phyloP scores from a whole-genome alignment of 2,797 vertebrate species.

The Darevskia mixta region DNA sequence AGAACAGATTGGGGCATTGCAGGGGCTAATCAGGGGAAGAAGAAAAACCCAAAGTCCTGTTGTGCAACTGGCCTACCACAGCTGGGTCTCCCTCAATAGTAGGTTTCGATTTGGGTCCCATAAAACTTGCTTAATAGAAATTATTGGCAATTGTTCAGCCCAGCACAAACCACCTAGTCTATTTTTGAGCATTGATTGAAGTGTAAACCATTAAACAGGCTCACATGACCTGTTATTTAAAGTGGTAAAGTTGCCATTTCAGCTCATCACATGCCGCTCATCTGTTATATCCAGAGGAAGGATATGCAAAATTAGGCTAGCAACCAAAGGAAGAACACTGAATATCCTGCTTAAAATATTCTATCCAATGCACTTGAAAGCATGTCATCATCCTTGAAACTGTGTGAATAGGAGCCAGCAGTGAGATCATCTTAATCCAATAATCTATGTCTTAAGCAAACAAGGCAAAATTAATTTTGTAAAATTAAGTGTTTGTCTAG shows the following conservation, averaged over 20 bases:
- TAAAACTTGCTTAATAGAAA: not conserved
- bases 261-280: not conserved
- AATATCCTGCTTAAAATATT: constrained; percentile 56
- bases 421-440: constrained; percentile 72
- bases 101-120: not conserved
- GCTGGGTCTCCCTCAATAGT: not conserved
- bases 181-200: not conserved
- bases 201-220: constrained; percentile 13
- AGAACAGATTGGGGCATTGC: too few species aligned
- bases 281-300: constrained; percentile 29
- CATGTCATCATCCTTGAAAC: constrained; percentile 55
- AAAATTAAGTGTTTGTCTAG: constrained; percentile 58
- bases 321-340: constrained; percentile 32
- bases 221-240: constrained; percentile 1
- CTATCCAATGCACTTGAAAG: constrained; percentile 45
- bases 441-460: constrained; percentile 73
- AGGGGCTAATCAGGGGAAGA: too few species aligned
- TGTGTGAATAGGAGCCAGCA: constrained; percentile 66
- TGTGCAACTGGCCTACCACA: too few species aligned
- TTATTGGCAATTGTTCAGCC: not conserved
- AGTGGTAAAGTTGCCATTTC: not conserved
- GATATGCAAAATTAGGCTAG: constrained; percentile 50
- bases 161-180: not conserved
- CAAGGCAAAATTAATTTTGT: constrained; percentile 68
- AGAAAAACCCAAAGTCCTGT: too few species aligned